These are phyloP conservation scores for Condylura cristata DNA, from an alignment of 2,113 vertebrate genomes.

Conservation along the genomic window DNA sequence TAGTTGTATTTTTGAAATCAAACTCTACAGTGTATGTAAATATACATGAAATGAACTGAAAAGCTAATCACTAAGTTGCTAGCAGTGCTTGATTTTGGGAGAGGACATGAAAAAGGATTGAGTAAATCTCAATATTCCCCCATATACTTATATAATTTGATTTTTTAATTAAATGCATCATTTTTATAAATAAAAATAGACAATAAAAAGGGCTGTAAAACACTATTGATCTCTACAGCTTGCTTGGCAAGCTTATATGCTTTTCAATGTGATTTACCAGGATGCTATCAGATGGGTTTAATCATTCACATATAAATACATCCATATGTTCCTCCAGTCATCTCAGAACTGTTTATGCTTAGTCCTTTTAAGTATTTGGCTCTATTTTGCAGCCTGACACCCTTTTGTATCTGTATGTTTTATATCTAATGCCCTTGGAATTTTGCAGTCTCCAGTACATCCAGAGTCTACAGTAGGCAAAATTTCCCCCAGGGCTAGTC, in stretches of 20 bases:
- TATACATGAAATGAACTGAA: slow-evolving; percentile 17
- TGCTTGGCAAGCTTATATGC: background rate
- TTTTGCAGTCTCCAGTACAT: background rate
- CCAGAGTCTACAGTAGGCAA: background rate
- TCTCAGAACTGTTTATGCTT: background rate
- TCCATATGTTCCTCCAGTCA: background rate
- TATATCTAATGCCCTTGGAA: background rate
- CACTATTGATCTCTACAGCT: background rate
- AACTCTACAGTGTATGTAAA: slow-evolving; percentile 17
- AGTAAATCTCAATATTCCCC: slow-evolving; percentile 2
- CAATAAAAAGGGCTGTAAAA: background rate
- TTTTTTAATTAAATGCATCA: slow-evolving; percentile 21
- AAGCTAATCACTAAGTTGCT: background rate
- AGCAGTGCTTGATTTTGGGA: slow-evolving; percentile 17
- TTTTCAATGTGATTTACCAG: background rate
- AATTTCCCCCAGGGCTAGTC: background rate
- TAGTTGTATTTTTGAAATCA: slow-evolving; percentile 30
- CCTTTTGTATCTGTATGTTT: slow-evolving; percentile 2
- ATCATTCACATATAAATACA: slow-evolving; percentile 33
- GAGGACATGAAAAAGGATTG: background rate
- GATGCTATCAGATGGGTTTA: slow-evolving; percentile 35
- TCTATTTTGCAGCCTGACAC: background rate
- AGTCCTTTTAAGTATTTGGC: background rate
- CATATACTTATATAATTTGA: slow-evolving; percentile 6
- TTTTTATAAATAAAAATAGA: slow-evolving; percentile 31